phyloP scores from a whole-genome alignment of 2,888 invertebrate genomes.

The Penaeus monodon region DNA sequence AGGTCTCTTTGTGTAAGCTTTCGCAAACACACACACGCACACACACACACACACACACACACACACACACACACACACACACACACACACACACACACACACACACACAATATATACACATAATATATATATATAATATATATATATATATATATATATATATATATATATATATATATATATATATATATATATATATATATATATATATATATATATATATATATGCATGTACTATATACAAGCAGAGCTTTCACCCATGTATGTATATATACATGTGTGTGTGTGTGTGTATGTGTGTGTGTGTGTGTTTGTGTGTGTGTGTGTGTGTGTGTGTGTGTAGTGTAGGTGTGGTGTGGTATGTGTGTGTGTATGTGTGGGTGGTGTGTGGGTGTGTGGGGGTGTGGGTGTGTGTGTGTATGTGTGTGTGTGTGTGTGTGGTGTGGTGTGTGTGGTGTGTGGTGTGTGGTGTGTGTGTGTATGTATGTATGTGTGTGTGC shows the following conservation, averaged over 20 bases:
- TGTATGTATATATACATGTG: background rate
- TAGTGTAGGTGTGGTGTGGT: background rate
- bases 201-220: too few relatives aligned
- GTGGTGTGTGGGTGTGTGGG: background rate
- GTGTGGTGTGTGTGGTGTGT: background rate
- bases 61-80: background rate
- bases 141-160: background rate
- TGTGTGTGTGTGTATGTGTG: background rate
- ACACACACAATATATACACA: background rate
- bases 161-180: background rate
- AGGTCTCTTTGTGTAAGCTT: too few relatives aligned
- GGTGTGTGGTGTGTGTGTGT: background rate
- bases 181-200: background rate
- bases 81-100: background rate
- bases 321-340: too few relatives aligned
- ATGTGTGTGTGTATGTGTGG: background rate
- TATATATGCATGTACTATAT: too few relatives aligned
- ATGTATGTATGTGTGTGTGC: background rate
- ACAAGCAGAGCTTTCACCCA: too few relatives aligned
- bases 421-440: background rate
- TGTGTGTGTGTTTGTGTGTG: background rate
- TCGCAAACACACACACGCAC: background rate
- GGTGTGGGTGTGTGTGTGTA: background rate
- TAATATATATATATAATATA: background rate
- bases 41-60: background rate